Evolutionary conservation across 2,797 vertebrate species (phyloP), one percentile per base, ranked within the genome.

Genomic region (Micropoecilia bifurca): DNA sequence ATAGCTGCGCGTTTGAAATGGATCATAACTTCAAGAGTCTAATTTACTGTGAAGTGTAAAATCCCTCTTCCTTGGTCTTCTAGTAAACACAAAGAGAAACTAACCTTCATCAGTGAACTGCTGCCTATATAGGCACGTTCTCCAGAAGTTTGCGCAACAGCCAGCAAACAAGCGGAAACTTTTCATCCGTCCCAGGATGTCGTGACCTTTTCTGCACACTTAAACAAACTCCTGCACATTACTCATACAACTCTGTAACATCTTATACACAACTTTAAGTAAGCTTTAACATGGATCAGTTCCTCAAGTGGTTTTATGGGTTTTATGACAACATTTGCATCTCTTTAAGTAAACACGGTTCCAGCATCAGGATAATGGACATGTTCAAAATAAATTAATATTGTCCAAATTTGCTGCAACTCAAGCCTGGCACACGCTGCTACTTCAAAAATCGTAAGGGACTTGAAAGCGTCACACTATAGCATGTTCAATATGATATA

Each of bases 141-240:
- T 28, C 89, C 88, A 89, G 84, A 89, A 74, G 30, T 83, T 80
- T 85, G 61, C 80, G 83, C 50, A 87, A 83, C 79, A 75, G 78
- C 48, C 72, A 77, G 81, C 71, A 90, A 92, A 93, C 83, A 86
- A 76, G 81, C 18, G 73, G 85, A 90, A 91, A 90, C 63, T 86
- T 89, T 88, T 89, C 78, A 90, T 93, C 87, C 84, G 69, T 86
- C 83, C 80, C 87, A 91, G 90, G 85, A 90, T 88, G 86, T 71
- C 57, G 74, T 85, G 81, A 90, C 90, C 86, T 89, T 69, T 85
- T 90, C 43, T 87, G 59, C 68, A 41, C 48, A 0, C 39, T 74
- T 18, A 78, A 33, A 48, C 10, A 73, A 50, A 73, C 36, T 28
- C 43, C 25, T 48, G 46, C 66, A 14, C 8, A 12, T 55, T 66